Evolutionary conservation across 2,113 vertebrate species (phyloP).

Genomic region (Carlito syrichta): DNA sequence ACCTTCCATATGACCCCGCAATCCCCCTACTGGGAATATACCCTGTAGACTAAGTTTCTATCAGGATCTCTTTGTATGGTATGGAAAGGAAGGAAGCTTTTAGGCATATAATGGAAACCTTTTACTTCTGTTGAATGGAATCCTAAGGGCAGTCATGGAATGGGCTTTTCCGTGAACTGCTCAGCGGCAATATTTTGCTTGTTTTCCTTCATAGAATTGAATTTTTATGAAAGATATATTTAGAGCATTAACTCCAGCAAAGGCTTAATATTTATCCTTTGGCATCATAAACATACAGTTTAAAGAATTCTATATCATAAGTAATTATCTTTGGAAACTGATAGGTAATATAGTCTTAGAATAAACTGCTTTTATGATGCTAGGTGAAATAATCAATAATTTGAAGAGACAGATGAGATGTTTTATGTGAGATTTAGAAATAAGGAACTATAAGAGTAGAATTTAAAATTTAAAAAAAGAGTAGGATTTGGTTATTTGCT

Average conservation of each 20-base stretch:
- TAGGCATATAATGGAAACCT: background rate
- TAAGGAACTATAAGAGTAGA: background rate
- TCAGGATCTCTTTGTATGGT: background rate
- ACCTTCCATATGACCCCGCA: no score
- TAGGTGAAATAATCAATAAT: background rate
- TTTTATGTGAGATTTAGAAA: background rate
- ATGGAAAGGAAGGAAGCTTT: background rate
- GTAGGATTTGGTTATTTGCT: background rate
- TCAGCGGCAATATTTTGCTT: background rate
- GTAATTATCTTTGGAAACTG: background rate
- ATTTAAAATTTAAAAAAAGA: no score
- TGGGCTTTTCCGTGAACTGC: background rate
- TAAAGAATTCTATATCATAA: background rate
- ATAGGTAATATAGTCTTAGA: background rate
- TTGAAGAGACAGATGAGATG: background rate
- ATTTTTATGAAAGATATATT: background rate
- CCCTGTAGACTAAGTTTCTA: background rate
- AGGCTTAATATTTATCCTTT: background rate
- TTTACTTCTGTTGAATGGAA: constrained; percentile 14
- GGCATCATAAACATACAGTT: background rate
- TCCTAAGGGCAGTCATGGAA: background rate
- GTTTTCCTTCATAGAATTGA: background rate
- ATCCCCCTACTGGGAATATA: no score
- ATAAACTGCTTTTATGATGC: background rate
- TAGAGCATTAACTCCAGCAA: background rate